Conservation (phyloP, 1,140 invertebrate species). For the Chrysopa pallens region DNA sequence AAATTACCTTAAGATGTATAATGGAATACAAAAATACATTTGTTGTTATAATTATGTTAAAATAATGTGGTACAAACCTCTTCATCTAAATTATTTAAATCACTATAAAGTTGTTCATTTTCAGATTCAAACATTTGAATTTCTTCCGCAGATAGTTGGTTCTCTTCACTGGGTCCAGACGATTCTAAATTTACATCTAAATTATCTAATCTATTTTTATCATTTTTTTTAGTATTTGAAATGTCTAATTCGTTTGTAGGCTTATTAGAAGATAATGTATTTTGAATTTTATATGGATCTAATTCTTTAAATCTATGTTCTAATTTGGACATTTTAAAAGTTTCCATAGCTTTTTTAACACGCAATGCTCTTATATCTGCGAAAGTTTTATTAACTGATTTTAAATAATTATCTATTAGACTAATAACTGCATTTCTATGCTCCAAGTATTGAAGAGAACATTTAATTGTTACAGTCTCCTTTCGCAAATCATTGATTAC, state of each 20-base stretch:
- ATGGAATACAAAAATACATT: too few relatives aligned
- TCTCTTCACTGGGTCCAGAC: slow-evolving; percentile 24
- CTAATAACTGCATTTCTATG: slow-evolving; percentile 58
- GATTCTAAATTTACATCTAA: slow-evolving; percentile 1
- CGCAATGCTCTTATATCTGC: slow-evolving; percentile 72
- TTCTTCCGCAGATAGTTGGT: slow-evolving; percentile 66
- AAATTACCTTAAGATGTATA: too few relatives aligned
- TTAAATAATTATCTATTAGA: slow-evolving; percentile 62
- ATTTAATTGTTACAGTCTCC: slow-evolving; percentile 27
- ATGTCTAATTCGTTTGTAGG: slow-evolving; percentile 14
- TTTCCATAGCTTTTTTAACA: slow-evolving; percentile 66
- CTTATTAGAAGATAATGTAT: not conserved
- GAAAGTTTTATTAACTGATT: slow-evolving; percentile 72
- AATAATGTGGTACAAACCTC: slow-evolving; percentile 21
- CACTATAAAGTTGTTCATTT: slow-evolving; percentile 65
- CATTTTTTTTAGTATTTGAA: not conserved
- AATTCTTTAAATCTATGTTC: slow-evolving; percentile 19
- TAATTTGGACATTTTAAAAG: slow-evolving; percentile 57
- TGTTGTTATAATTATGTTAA: too few relatives aligned
- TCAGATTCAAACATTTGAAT: slow-evolving; percentile 79
- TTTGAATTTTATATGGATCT: too few relatives aligned
- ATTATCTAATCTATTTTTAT: slow-evolving; percentile 17
- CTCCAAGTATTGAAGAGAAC: slow-evolving; percentile 43
- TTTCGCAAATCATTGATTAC: slow-evolving; percentile 54
- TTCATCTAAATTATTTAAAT: slow-evolving; percentile 51